Evolutionary conservation across 2,888 invertebrate genomes (phyloP).

Genomic region (Stenotaenia linearis): DNA sequence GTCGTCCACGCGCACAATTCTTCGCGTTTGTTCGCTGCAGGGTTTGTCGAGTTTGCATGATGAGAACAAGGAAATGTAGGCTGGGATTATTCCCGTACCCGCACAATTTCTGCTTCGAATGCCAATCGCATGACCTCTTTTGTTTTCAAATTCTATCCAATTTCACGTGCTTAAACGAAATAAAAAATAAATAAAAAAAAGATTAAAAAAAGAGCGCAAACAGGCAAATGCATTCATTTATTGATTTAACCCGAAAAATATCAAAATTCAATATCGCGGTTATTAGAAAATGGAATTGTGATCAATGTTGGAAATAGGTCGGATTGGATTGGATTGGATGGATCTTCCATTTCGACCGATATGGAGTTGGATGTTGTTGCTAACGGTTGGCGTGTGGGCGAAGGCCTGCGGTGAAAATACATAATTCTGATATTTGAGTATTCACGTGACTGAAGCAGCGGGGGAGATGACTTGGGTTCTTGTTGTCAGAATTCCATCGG

Average conservation of each 20-base stretch:
- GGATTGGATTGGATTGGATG: no score
- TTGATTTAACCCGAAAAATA: no score
- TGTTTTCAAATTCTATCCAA: not conserved
- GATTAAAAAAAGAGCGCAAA: no score
- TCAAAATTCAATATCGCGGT: no score
- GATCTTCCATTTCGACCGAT: not conserved
- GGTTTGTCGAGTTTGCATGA: conserved; percentile 19
- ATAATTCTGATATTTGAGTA: not conserved
- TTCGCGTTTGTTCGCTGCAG: conserved; percentile 19
- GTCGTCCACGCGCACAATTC: conserved; percentile 19
- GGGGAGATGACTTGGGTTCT: not conserved
- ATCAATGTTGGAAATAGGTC: no score
- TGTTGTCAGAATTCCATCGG: conserved; percentile 11
- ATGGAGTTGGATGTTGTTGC: not conserved
- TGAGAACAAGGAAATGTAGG: conserved; percentile 14
- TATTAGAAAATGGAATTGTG: no score
- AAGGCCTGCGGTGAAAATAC: not conserved
- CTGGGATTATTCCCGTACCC: not conserved
- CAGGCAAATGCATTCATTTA: no score
- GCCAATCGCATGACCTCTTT: not conserved
- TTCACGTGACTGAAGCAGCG: conserved; percentile 13
- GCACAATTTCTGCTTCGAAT: not conserved
- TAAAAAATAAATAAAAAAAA: no score
- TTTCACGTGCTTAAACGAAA: no score
- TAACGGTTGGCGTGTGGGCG: not conserved